Percentiles rank a stretch among this genome's conserved stretches.
These are phyloP conservation scores for Halcyon badia DNA, from an alignment of 2,797 vertebrate genomes.

Conservation along the genomic window DNA sequence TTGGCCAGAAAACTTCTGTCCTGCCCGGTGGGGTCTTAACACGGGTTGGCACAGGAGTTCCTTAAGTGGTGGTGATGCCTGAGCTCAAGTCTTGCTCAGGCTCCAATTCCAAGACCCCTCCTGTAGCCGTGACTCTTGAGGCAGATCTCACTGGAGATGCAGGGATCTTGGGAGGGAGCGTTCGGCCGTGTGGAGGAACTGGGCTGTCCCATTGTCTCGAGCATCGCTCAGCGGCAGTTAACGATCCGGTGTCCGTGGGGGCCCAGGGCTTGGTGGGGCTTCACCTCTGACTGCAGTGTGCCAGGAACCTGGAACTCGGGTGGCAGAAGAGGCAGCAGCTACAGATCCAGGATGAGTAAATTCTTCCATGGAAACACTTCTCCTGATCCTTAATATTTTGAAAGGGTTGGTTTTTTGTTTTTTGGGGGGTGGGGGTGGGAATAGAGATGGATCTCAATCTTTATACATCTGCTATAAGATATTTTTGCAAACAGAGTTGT, in stretches of 20 bases:
- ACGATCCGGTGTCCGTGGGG: rapidly evolving
- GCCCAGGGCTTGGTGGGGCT: background rate
- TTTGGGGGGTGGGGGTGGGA: background rate
- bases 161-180: rapidly evolving
- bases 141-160: rapidly evolving
- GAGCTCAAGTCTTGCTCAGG: background rate
- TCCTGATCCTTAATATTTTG: conserved; percentile 15
- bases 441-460: conserved; percentile 60
- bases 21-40: rapidly evolving
- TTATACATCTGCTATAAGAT: conserved; percentile 76
- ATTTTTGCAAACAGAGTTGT: conserved; percentile 81
- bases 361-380: conserved; percentile 25
- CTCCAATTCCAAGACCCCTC: background rate
- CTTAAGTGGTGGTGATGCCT: rapidly evolving
- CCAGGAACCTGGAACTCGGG: background rate
- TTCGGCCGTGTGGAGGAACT: rapidly evolving
- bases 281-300: rapidly evolving
- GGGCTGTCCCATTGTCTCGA: rapidly evolving
- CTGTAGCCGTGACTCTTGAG: rapidly evolving
- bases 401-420: background rate
- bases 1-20: rapidly evolving
- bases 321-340: conserved; percentile 4
- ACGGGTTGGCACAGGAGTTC: rapidly evolving
- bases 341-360: background rate
- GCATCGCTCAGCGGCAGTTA: rapidly evolving